Conservation (phyloP, 2,797 vertebrate species). For the Halcyon chelicuti region DNA sequence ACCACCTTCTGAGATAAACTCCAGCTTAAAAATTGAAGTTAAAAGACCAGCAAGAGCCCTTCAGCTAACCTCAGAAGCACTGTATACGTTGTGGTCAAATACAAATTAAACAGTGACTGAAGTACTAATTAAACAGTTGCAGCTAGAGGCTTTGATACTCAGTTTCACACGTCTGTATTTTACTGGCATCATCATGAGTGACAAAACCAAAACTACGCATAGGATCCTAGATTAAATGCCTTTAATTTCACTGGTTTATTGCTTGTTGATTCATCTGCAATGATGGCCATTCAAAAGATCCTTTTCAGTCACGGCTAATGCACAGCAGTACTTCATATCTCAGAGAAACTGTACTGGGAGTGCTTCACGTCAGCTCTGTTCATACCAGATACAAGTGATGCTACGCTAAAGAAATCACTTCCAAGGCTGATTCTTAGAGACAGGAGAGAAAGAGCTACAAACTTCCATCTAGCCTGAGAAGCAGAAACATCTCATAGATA, state of each 20-base stretch:
- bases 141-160: background rate
- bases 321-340: background rate
- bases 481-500: background rate
- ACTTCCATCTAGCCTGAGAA: background rate
- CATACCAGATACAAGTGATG: background rate
- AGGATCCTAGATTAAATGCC: conserved; percentile 32
- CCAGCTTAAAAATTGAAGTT: background rate
- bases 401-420: background rate
- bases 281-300: background rate
- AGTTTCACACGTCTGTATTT: background rate
- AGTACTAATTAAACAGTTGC: conserved; percentile 40
- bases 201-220: background rate
- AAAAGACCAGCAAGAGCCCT: background rate
- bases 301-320: background rate
- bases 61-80: background rate
- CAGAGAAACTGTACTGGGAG: background rate
- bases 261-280: conserved; percentile 50
- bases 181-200: background rate
- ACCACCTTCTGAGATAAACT: background rate
- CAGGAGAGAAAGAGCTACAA: background rate
- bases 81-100: background rate
- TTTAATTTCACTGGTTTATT: conserved; percentile 30
- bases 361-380: background rate
- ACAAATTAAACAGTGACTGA: conserved; percentile 36
- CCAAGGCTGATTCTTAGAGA: background rate